These are phyloP conservation scores for Anoplolepis gracilipes DNA, from an alignment of 1,140 invertebrate species.

Conservation along the genomic window DNA sequence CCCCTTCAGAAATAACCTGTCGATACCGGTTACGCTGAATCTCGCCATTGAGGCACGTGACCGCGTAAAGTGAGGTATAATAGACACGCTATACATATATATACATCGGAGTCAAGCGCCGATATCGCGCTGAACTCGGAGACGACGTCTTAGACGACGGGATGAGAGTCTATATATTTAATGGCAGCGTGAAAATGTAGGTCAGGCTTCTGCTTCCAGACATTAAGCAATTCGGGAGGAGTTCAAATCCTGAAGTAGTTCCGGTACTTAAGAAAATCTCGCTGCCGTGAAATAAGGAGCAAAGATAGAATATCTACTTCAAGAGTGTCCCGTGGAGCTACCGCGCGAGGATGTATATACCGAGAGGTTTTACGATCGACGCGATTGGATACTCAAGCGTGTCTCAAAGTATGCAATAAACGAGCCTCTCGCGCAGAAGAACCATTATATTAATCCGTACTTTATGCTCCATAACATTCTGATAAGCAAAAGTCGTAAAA, in stretches of 20 bases:
- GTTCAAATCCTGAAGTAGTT: slow-evolving; percentile 69
- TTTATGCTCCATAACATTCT: background rate
- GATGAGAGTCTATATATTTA: slow-evolving; percentile 60
- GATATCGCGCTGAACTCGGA: slow-evolving; percentile 28
- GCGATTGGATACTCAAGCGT: background rate
- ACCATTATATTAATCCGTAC: background rate
- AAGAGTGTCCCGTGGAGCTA: background rate
- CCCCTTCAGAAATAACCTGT: slow-evolving; percentile 66
- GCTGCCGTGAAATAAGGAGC: slow-evolving; percentile 35
- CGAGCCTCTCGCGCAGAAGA: background rate
- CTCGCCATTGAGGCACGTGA: slow-evolving; percentile 55
- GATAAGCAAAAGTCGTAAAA: background rate
- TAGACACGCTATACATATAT: slow-evolving; percentile 44
- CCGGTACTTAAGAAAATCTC: slow-evolving; percentile 65
- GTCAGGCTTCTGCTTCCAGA: slow-evolving; percentile 68
- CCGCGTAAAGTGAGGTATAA: slow-evolving; percentile 64
- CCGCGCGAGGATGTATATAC: background rate
- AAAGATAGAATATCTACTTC: background rate
- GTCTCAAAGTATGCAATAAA: slow-evolving; percentile 6
- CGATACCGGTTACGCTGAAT: slow-evolving; percentile 64
- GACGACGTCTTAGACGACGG: slow-evolving; percentile 28
- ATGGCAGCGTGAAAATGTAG: slow-evolving; percentile 61
- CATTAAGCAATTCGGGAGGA: slow-evolving; percentile 69
- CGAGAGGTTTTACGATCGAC: slow-evolving; percentile 29
- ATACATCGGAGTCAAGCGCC: background rate